phyloP scores from a whole-genome alignment of 2,888 invertebrate species.

The Heliconius erato region DNA sequence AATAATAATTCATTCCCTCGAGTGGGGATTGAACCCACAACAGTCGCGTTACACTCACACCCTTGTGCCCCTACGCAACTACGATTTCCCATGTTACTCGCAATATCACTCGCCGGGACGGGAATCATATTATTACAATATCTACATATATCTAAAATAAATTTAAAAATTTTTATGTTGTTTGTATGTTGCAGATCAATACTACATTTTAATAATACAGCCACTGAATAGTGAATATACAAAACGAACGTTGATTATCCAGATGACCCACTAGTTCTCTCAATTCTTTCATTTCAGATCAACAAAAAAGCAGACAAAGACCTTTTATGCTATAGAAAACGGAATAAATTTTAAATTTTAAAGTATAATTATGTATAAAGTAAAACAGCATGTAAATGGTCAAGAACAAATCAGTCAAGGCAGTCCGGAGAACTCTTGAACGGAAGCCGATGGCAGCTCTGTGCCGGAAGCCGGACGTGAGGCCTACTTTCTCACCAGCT shows the following conservation, averaged over 20 bases:
- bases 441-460: conserved; percentile 69
- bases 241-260: conserved; percentile 7
- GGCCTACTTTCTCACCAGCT: conserved; percentile 74
- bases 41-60: too few relatives aligned
- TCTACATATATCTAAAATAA: background rate
- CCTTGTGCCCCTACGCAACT: too few relatives aligned
- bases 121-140: too few relatives aligned
- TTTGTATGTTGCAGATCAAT: background rate
- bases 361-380: conserved; percentile 20
- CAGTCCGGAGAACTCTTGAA: conserved; percentile 61
- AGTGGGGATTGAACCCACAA: too few relatives aligned
- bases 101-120: too few relatives aligned
- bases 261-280: conserved; percentile 17
- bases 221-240: background rate
- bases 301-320: conserved; percentile 1
- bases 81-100: too few relatives aligned
- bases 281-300: conserved; percentile 18
- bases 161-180: background rate
- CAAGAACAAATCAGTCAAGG: conserved; percentile 53
- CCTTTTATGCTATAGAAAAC: conserved; percentile 25
- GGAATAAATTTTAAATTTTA: background rate
- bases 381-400: conserved; percentile 48
- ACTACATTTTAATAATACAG: background rate
- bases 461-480: conserved; percentile 66
- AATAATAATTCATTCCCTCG: too few relatives aligned